phyloP scores from a whole-genome alignment of 2,888 invertebrate genomes.

The Lasioglossum lativentre region DNA sequence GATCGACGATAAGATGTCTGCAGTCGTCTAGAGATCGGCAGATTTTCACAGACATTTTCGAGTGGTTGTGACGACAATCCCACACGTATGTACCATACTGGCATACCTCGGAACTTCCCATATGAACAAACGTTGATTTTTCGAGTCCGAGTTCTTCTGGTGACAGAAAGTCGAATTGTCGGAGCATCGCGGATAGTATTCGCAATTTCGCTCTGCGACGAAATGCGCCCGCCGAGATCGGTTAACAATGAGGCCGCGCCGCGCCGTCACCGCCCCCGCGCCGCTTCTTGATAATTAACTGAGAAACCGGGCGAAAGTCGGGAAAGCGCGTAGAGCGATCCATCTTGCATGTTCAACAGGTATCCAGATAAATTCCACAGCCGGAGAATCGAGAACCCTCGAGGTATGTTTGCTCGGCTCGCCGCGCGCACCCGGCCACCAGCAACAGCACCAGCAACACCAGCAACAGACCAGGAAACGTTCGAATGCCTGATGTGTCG shows the following conservation, averaged over 20 bases:
- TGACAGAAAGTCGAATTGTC: background rate
- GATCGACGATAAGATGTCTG: background rate
- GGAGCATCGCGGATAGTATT: conserved; percentile 1
- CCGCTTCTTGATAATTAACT: conserved; percentile 63
- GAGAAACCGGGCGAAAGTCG: conserved; percentile 70
- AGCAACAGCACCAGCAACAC: background rate
- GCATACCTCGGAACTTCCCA: too few species aligned
- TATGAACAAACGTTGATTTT: too few species aligned
- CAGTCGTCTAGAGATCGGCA: background rate
- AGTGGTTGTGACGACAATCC: background rate
- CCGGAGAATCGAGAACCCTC: conserved; percentile 58
- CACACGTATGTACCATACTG: too few species aligned
- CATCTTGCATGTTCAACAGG: conserved; percentile 67
- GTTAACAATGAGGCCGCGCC: conserved; percentile 46
- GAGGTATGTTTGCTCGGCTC: conserved; percentile 56
- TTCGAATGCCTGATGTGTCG: conserved; percentile 46
- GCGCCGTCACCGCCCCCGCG: conserved; percentile 10
- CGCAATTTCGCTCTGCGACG: conserved; percentile 48
- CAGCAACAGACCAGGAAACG: conserved; percentile 43
- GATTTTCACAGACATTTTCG: background rate
- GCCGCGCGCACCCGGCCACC: conserved; percentile 18
- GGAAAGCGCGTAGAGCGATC: conserved; percentile 63
- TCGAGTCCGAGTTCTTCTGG: background rate
- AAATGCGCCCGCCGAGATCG: conserved; percentile 40
- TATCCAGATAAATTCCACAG: conserved; percentile 68